Percentiles rank a stretch among this genome's conserved stretches.
These are phyloP conservation scores for Desoria tigrina DNA, from an alignment of 2,888 invertebrate species.

Conservation along the genomic window DNA sequence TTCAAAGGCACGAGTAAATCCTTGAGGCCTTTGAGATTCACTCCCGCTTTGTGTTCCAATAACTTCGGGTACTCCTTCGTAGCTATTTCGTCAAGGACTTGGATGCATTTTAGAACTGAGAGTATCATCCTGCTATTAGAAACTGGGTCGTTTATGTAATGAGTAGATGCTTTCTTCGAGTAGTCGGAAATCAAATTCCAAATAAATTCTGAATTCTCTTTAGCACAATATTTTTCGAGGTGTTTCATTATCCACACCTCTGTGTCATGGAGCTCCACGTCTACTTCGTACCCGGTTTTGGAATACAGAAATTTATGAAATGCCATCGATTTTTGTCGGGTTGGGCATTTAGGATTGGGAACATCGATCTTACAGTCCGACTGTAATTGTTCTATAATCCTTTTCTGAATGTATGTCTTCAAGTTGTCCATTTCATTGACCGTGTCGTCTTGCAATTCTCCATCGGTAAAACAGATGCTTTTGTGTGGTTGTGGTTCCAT, in stretches of 20 bases:
- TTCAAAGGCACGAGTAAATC: slow-evolving; percentile 20
- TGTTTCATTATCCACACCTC: not conserved
- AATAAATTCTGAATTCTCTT: not conserved
- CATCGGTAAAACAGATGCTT: not conserved
- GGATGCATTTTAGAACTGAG: not conserved
- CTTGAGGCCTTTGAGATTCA: slow-evolving; percentile 1
- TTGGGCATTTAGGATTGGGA: not conserved
- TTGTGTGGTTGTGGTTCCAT: not conserved
- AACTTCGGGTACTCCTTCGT: slow-evolving; percentile 6
- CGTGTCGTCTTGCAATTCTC: not conserved
- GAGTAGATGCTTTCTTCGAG: not conserved
- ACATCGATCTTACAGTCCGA: not conserved
- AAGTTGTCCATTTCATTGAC: not conserved
- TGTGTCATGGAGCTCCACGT: not conserved
- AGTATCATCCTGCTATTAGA: slow-evolving; percentile 12
- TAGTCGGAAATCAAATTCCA: not conserved
- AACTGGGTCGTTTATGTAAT: slow-evolving; percentile 22
- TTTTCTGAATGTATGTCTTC: not conserved
- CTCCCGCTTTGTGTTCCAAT: slow-evolving; percentile 23
- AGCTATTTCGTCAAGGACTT: slow-evolving; percentile 20
- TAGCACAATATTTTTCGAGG: not conserved
- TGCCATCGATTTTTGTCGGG: not conserved
- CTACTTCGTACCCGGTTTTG: not conserved
- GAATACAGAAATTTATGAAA: not conserved
- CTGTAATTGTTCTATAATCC: no score